Base-by-base conservation (phyloP, 2,888 invertebrate genomes). In the Macrophya alboannulata region DNA sequence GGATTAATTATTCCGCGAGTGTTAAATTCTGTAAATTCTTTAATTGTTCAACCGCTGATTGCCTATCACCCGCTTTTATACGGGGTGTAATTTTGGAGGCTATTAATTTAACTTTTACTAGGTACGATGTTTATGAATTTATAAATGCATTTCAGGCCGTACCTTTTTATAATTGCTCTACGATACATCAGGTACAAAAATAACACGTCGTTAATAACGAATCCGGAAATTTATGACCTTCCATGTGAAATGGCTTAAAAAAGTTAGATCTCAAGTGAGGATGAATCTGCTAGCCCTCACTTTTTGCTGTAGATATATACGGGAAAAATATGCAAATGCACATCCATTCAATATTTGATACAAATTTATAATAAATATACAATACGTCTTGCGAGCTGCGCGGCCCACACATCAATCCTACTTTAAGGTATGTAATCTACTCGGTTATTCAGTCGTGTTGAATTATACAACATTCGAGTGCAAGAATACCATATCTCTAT, bases 351-450 rank as follows among this genome's bases (percentile, higher is more conserved):
- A 25, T 9, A 74, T 12, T 74, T 45, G 1, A 74, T 45, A 31
- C 72, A 45, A 45, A 45, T 74, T 74, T 45, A 21, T 45, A 45
- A 74, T 74, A 74, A 45, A 45, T 68, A 68, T 68, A 37, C 31
- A 68, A 68, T 15, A 68, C 51, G 68, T 31, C 37, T 15, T 37
- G 31, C 51, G 17, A 77, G 31, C 40, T 51, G 12, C 17, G 17
- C 31, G 4, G 37, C 31, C 25, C 31, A 25, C 48, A 25, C 74
- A 72, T 72, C 72, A 43, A 72, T 40, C 21, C n/a, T 72, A n/a
- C 72, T 40, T 43, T 72, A 9, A n/a, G n/a, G 72, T 43, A 72
- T 40, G 43, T 72, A 51, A 71, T 71, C 62, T n/a, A 71, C 12
- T 21, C 25, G 25, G 45, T 48, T 40, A 76, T 48, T 45, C 25